Evolutionary conservation across 1,140 invertebrate genomes (phyloP), one percentile per base, ranked within the genome.

Genomic region (Calycopis cecrops): DNA sequence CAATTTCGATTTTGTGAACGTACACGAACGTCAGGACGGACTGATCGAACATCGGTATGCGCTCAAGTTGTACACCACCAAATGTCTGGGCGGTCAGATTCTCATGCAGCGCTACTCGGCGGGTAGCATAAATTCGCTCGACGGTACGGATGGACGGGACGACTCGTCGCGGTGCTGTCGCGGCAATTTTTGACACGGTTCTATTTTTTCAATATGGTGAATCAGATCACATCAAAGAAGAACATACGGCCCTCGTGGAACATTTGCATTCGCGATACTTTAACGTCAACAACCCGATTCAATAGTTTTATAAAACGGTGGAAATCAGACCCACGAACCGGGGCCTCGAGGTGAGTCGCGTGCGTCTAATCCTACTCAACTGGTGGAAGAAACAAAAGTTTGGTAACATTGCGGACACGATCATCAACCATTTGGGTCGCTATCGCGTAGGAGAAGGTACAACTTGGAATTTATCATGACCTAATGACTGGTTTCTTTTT

Each of bases 391-490:
- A n/a, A n/a, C n/a, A n/a, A n/a, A n/a, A n/a, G n/a, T n/a, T n/a
- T n/a, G n/a, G n/a, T n/a, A n/a, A n/a, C n/a, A n/a, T 48, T 33
- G 47, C 47, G 18, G 47, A 48, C 12, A 48, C 47, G 28, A 48
- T 48, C 14, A 48, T 48, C 21, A 48, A 48, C 21, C 17, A 48
- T 18, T 48, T 48, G 44, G 44, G 44, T 6, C 44, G 44, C 44
- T 48, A 48, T 48, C 44, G 44, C 16, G 44, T 48, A 11, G 44
- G 44, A 48, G 21, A 48, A 48, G 44, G 44, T 48, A 48, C 17
- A 48, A 48, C 21, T 48, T 48, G 44, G 44, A n/a, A n/a, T n/a
- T n/a, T n/a, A n/a, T n/a, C n/a, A n/a, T n/a, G n/a, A n/a, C n/a
- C n/a, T n/a, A n/a, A n/a, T n/a, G n/a, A n/a, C n/a, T n/a, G n/a